Evolutionary conservation across 2,888 invertebrate species (phyloP).

Genomic region (Stenodera caucasica): DNA sequence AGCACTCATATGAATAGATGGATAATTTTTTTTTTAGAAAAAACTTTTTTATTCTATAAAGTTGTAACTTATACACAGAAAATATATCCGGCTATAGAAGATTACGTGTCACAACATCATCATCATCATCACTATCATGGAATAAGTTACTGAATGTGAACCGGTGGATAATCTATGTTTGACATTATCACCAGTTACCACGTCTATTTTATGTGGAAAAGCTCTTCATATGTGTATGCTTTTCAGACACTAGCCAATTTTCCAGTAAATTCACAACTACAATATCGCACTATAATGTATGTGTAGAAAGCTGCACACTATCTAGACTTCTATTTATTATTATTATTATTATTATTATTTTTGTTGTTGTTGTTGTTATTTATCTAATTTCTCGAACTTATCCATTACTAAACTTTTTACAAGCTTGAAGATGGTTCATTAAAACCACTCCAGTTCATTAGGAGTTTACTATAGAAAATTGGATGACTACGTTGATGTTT

Average conservation of each 20-base stretch:
- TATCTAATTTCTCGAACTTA: background rate
- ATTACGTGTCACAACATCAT: background rate
- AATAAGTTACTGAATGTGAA: background rate
- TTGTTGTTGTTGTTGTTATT: background rate
- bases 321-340: background rate
- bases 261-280: background rate
- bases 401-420: conserved; percentile 6
- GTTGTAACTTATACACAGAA: background rate
- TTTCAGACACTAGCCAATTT: background rate
- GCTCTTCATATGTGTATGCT: background rate
- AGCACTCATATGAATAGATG: too few species aligned
- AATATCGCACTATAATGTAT: background rate
- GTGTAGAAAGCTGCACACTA: too few species aligned
- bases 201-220: background rate
- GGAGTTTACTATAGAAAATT: background rate
- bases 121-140: background rate
- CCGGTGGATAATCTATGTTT: background rate
- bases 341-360: background rate
- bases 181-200: background rate
- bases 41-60: background rate
- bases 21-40: too few species aligned
- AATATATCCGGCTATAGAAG: background rate
- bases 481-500: background rate
- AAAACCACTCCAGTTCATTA: conserved; percentile 3
- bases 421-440: background rate